These are phyloP conservation scores for Sympetrum striolatum DNA, from an alignment of 2,888 invertebrate genomes.

Conservation along the genomic window DNA sequence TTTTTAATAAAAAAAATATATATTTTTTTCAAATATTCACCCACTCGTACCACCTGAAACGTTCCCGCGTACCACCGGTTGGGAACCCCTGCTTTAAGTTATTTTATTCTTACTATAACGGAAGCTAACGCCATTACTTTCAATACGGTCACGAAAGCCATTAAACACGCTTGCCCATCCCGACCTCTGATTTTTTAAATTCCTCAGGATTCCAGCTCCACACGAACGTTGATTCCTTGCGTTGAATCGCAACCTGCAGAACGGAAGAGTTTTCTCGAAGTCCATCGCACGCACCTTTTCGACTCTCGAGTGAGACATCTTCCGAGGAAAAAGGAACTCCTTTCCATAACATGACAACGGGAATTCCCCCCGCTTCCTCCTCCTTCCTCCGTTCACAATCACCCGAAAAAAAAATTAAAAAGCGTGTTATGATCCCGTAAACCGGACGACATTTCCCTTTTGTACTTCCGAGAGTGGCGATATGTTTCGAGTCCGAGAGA, in stretches of 20 bases:
- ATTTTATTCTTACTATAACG: too few species aligned
- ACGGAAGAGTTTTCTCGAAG: background rate
- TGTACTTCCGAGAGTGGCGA: conserved; percentile 11
- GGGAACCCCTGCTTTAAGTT: too few species aligned
- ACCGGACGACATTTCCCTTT: conserved; percentile 7
- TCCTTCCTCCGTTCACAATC: background rate
- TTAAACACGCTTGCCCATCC: background rate
- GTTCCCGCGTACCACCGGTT: too few species aligned
- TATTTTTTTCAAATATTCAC: too few species aligned
- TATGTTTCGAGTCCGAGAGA: background rate
- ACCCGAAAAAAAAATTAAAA: conserved; percentile 2
- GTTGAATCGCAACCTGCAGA: background rate
- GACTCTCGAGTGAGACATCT: conserved; percentile 1
- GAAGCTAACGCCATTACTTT: background rate
- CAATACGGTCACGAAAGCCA: background rate
- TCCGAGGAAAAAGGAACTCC: background rate
- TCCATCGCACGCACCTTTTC: background rate
- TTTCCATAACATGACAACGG: conserved; percentile 9
- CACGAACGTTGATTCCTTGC: background rate
- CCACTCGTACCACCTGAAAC: too few species aligned
- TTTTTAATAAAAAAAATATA: too few species aligned
- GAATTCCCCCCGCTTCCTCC: background rate
- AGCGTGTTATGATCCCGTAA: conserved; percentile 6
- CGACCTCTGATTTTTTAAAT: background rate
- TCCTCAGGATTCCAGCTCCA: background rate